Evolutionary conservation across 1,140 invertebrate species (phyloP).

Genomic region (Drosophila ambigua): DNA sequence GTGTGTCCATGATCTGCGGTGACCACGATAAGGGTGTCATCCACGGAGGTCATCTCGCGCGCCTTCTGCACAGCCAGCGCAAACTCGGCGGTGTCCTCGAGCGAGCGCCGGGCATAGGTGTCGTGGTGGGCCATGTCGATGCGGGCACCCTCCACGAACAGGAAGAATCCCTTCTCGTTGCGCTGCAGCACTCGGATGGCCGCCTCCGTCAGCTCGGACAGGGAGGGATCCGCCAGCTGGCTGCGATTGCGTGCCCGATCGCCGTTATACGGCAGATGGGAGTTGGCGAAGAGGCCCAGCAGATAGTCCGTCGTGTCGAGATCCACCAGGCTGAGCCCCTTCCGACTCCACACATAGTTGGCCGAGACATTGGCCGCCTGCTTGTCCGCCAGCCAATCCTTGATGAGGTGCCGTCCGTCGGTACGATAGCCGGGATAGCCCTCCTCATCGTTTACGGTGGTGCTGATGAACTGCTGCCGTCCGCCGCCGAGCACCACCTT

Average conservation of each 20-base stretch:
- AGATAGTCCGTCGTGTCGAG: slow-evolving; percentile 88
- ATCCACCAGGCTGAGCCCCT: slow-evolving; percentile 87
- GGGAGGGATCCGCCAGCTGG: slow-evolving; percentile 86
- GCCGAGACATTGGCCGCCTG: slow-evolving; percentile 84
- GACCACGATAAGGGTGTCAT: slow-evolving; percentile 91
- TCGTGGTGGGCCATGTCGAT: slow-evolving; percentile 94
- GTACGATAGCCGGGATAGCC: slow-evolving; percentile 86
- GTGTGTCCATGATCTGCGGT: slow-evolving; percentile 94
- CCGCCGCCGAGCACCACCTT: slow-evolving; percentile 90
- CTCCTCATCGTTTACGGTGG: slow-evolving; percentile 87
- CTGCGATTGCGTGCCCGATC: slow-evolving; percentile 79
- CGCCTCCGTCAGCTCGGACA: slow-evolving; percentile 92
- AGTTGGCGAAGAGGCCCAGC: slow-evolving; percentile 86
- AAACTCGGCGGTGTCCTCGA: slow-evolving; percentile 91
- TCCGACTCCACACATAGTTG: slow-evolving; percentile 87
- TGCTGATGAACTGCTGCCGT: slow-evolving; percentile 87
- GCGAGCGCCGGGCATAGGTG: slow-evolving; percentile 89
- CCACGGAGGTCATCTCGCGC: slow-evolving; percentile 87
- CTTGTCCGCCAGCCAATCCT: slow-evolving; percentile 87
- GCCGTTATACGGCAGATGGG: slow-evolving; percentile 85
- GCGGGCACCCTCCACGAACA: slow-evolving; percentile 94
- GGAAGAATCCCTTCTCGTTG: slow-evolving; percentile 92
- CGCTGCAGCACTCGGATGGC: slow-evolving; percentile 91
- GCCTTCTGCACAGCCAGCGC: slow-evolving; percentile 89
- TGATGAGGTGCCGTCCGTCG: slow-evolving; percentile 87